These are phyloP conservation scores for Hypomecis atomaria DNA, from an alignment of 2,888 invertebrate genomes.

Conservation along the genomic window DNA sequence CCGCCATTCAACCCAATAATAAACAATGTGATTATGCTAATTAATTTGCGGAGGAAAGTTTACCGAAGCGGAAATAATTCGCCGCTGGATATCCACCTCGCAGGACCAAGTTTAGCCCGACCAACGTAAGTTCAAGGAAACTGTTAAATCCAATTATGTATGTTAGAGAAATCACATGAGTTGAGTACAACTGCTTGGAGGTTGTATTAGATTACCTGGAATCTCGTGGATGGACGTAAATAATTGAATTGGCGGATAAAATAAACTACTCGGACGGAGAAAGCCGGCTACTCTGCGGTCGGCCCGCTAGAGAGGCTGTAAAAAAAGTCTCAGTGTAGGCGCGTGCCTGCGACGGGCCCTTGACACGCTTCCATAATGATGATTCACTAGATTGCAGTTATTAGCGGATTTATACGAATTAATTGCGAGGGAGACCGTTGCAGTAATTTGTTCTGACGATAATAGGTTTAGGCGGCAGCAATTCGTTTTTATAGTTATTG, in stretches of 20 bases:
- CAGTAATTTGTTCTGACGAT: constrained; percentile 38
- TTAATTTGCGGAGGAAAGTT: constrained; percentile 52
- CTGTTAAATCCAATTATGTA: constrained; percentile 55
- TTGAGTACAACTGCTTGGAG: constrained; percentile 27
- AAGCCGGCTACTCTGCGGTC: constrained; percentile 27
- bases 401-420: constrained; percentile 58
- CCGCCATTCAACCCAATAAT: not conserved
- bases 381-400: constrained; percentile 65
- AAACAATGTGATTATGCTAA: constrained; percentile 40
- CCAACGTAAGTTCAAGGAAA: constrained; percentile 49
- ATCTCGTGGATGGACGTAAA: constrained; percentile 39
- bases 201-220: constrained; percentile 40
- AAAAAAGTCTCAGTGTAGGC: constrained; percentile 45
- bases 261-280: constrained; percentile 51
- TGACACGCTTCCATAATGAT: constrained; percentile 71
- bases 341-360: constrained; percentile 59
- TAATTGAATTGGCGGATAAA: constrained; percentile 54
- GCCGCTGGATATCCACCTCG: constrained; percentile 45
- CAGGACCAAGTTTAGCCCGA: constrained; percentile 49
- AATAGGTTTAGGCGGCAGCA: constrained; percentile 35
- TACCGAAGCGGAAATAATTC: constrained; percentile 50
- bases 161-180: constrained; percentile 41
- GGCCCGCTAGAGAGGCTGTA: constrained; percentile 32
- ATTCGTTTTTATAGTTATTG: constrained; percentile 42
- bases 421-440: constrained; percentile 46